Evolutionary conservation across 2,113 vertebrate genomes (phyloP), one percentile per base, ranked within the genome.

Genomic region (Melanocharis versteri): DNA sequence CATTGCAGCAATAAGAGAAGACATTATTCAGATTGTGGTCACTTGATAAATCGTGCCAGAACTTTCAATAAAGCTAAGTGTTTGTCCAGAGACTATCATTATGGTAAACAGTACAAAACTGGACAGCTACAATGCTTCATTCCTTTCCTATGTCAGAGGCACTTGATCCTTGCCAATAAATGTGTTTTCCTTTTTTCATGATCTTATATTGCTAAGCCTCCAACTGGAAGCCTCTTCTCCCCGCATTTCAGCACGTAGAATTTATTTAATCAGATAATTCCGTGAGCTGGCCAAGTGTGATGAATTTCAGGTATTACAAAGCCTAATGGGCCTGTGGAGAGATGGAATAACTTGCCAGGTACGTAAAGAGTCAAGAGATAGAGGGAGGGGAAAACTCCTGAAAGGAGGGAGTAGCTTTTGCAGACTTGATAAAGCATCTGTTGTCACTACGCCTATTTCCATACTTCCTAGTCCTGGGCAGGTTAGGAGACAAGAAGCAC

Each of bases 51-150:
- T 60, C 23, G 15, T 70, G 66, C 89, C 90, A 97, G 76, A 92
- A 39, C 15, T 92, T 90, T 95, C 92, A 96, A 48, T 93, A 89
- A 75, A 45, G 73, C 37, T 85, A 78, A 96, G 73, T 61, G 58
- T 86, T 89, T 87, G 83, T 92, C 73, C 92, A 86, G 94, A 96
- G 89, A 92, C 80, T 58, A 69, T 92, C 77, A 83, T 90, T 93
- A 93, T 69, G 79, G 80, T 89, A 97, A 96, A 96, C 61, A 96
- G 66, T 31, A 53, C 66, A 93, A 94, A 95, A 93, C 80, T 84
- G 65, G 88, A 93, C 83, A 92, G 69, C 42, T 69, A 77, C 62
- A 57, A 23, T 2, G 18, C 62, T 87, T 96, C 86, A 86, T 91
- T 97, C 94, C 92, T 94, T 97, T 95, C 89, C 69, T 87, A 79